These are phyloP conservation scores for Mythimna pallens DNA, from an alignment of 2,888 invertebrate species.

Conservation along the genomic window DNA sequence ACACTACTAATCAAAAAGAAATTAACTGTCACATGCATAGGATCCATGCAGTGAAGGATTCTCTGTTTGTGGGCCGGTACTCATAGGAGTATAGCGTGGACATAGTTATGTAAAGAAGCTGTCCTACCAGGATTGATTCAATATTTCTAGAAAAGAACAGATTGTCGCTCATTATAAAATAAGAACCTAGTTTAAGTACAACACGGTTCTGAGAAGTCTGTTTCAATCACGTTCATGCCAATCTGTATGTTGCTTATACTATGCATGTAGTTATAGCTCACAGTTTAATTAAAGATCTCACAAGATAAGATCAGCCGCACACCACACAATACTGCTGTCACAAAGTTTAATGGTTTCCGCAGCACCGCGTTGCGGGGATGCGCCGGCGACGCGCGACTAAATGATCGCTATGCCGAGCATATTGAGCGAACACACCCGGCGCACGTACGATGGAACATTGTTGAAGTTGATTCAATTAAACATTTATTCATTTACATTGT, in stretches of 20 bases:
- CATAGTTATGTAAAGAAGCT: not conserved
- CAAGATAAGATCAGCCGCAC: constrained; percentile 36
- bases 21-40: not conserved
- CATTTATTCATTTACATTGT: constrained; percentile 11
- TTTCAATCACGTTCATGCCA: constrained; percentile 7
- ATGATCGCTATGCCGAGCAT: not conserved
- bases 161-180: not conserved
- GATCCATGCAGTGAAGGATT: not conserved
- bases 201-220: constrained; percentile 10
- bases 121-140: not conserved
- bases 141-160: constrained; percentile 4
- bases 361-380: constrained; percentile 7
- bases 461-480: constrained; percentile 31
- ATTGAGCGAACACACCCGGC: constrained; percentile 1
- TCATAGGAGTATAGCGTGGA: too few species aligned
- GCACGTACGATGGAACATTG: not conserved
- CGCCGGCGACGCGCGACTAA: constrained; percentile 18
- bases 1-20: not conserved
- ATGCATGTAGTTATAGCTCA: not conserved
- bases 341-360: constrained; percentile 32
- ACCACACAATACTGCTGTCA: constrained; percentile 33
- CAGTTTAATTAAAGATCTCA: constrained; percentile 35
- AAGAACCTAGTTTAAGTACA: not conserved
- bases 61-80: too few species aligned
- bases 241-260: not conserved